These are phyloP conservation scores for Fopius arisanus DNA, from an alignment of 1,140 invertebrate genomes.

Conservation along the genomic window DNA sequence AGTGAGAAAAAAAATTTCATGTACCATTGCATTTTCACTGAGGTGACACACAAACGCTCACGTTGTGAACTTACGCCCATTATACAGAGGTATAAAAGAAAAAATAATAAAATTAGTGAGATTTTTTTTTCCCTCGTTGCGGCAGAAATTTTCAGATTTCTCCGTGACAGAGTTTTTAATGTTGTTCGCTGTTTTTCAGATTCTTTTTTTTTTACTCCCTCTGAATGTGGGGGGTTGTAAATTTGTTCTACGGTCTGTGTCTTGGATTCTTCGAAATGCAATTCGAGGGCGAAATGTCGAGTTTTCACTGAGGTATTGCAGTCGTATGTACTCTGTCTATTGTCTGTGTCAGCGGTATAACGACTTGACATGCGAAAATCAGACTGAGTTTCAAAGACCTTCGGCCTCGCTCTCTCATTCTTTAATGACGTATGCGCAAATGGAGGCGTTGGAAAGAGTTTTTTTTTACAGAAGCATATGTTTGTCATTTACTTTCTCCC, in stretches of 20 bases:
- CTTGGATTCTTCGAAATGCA: neutral
- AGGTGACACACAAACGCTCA: neutral
- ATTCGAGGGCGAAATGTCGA: neutral
- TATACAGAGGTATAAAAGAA: neutral
- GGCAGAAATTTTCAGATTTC: neutral
- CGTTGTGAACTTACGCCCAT: neutral
- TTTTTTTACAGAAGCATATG: neutral
- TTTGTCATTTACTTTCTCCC: neutral
- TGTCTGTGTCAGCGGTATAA: neutral
- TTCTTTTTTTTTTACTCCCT: neutral
- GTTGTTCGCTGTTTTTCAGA: too few relatives aligned
- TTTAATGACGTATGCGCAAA: neutral
- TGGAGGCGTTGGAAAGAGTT: neutral
- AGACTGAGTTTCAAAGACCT: neutral
- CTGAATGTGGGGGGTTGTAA: neutral
- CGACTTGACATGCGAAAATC: slow-evolving; percentile 5
- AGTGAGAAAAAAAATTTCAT: neutral
- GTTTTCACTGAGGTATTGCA: neutral
- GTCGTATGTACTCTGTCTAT: neutral
- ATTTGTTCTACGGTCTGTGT: neutral
- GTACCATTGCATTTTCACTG: neutral
- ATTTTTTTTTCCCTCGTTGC: neutral
- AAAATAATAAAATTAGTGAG: neutral
- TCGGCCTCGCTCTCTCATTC: neutral
- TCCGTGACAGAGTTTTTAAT: too few relatives aligned